A percentile compares a stretch with the other conserved stretches of the same genome.
These are phyloP conservation scores for Microtus pennsylvanicus DNA, from an alignment of 2,113 vertebrate genomes.

Conservation along the genomic window DNA sequence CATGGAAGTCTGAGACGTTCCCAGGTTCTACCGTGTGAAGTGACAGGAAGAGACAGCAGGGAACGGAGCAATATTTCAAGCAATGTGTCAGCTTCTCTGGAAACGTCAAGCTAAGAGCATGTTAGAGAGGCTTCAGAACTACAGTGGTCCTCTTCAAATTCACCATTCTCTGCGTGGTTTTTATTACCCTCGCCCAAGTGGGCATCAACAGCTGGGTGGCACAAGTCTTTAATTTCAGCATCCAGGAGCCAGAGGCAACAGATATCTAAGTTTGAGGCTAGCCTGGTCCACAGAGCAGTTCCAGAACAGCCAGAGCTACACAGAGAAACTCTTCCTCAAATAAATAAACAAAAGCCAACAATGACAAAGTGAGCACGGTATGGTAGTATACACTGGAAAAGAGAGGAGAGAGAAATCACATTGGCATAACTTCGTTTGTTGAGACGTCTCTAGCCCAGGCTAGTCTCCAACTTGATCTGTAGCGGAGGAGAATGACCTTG, in stretches of 20 bases:
- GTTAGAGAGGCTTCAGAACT: background rate
- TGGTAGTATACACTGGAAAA: background rate
- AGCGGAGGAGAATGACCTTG: background rate
- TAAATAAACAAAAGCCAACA: background rate
- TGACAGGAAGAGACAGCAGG: background rate
- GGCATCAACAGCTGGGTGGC: background rate
- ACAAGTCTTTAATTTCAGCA: background rate
- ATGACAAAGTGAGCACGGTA: too few relatives aligned
- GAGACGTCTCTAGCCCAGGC: background rate
- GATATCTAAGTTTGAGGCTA: background rate
- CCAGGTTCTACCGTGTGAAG: background rate
- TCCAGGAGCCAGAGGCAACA: background rate
- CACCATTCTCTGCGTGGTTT: background rate
- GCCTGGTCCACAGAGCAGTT: background rate
- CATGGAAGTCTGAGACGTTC: background rate
- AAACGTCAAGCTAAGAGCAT: background rate
- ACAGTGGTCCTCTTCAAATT: background rate
- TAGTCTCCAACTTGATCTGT: background rate
- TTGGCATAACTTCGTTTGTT: background rate
- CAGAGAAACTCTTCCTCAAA: background rate
- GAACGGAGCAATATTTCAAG: background rate
- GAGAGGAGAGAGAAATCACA: background rate
- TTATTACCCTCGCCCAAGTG: background rate
- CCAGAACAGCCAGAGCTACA: background rate
- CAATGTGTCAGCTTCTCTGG: too few relatives aligned